These are phyloP conservation scores for Drosophila rufa DNA, from an alignment of 1,140 invertebrate genomes.

Conservation along the genomic window DNA sequence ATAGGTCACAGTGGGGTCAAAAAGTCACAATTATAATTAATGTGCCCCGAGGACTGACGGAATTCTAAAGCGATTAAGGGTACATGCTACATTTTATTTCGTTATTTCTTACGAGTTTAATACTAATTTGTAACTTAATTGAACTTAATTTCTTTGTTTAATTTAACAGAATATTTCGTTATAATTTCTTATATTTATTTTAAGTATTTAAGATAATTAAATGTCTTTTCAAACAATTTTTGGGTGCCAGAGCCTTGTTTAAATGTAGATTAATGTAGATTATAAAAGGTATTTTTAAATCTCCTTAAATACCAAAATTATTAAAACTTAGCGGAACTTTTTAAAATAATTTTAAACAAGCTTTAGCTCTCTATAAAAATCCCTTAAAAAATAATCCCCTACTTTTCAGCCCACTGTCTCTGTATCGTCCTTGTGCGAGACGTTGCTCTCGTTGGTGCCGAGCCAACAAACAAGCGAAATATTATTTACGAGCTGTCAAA, in stretches of 20 bases:
- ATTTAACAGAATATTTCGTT: no score
- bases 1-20: constrained; percentile 31
- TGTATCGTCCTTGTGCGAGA: constrained; percentile 63
- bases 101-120: no score
- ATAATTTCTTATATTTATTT: not conserved
- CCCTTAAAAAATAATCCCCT: not conserved
- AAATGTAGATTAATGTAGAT: no score
- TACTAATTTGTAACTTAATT: no score
- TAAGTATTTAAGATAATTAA: not conserved
- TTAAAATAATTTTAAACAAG: not conserved
- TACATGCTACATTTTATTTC: not conserved
- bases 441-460: constrained; percentile 58
- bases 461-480: constrained; percentile 81
- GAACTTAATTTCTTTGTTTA: not conserved
- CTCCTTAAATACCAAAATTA: not conserved
- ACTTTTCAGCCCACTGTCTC: constrained; percentile 44
- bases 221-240: rapidly evolving
- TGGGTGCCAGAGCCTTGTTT: not conserved
- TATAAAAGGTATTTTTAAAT: rapidly evolving
- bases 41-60: no score
- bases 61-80: not conserved
- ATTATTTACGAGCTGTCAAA: constrained; percentile 85
- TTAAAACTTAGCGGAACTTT: not conserved
- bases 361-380: not conserved
- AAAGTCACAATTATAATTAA: constrained; percentile 5